Base-by-base conservation (phyloP, 1,140 invertebrate species). In the Ylistrum balloti region DNA sequence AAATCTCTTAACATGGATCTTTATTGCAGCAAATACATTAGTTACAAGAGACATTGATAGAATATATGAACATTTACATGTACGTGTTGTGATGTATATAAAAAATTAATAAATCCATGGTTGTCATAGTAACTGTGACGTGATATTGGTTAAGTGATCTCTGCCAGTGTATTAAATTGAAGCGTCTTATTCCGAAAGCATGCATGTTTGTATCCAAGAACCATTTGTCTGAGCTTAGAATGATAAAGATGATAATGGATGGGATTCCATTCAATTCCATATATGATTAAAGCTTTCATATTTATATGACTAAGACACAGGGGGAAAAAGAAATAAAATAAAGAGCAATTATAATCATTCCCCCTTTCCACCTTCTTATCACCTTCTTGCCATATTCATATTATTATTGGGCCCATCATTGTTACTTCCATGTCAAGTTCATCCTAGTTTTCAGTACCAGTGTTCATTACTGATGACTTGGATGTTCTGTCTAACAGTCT, bases 91-190 rank as follows among this genome's bases (percentile, higher is more conserved):
- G 56, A n/a, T 17, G 56, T 74, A 28, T n/a, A 74, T 74, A 1
- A 1, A n/a, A 74, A 74, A 74, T 38, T 38, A 38, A 38, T 74
- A 74, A 74, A 74, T 74, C 56, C 28, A 0, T 74, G 56, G 56
- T 74, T 74, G 56, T 74, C 56, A 74, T 74, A 28, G 56, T 28
- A 74, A 74, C 56, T 74, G n/a, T 74, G 56, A 74, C 28, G 56
- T 28, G 28, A 74, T 7, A 74, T 74, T 74, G 56, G 56, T 74
- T 74, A 28, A 74, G 56, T 74, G 56, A 74, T 74, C 56, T 45
- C n/a, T 74, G 56, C 56, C 56, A 74, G 56, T 74, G 56, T 28
- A 74, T 74, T 28, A 74, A 74, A 74, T 74, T 74, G 56, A 7
- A 74, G 56, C 22, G 13, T 74, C 56, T 74, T 74, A 74, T 74